phyloP scores from a whole-genome alignment of 2,113 vertebrate species.

The Poeciliopsis retropinna region DNA sequence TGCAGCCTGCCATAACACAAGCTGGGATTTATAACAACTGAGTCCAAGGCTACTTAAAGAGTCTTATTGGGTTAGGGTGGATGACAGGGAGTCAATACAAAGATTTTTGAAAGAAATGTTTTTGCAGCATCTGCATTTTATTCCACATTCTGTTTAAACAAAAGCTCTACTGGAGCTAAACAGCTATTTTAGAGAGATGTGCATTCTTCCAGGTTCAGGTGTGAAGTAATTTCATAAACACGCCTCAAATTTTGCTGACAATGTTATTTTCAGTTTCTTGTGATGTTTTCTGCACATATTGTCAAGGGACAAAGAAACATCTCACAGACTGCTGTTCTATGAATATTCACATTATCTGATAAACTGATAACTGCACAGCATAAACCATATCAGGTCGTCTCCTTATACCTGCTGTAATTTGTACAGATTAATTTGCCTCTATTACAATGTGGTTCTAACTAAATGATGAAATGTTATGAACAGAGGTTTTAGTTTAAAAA shows the following conservation, averaged over 20 bases:
- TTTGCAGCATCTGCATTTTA: background rate
- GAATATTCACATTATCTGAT: background rate
- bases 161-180: background rate
- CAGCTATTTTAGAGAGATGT: background rate
- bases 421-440: background rate
- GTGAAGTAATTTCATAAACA: too few relatives aligned
- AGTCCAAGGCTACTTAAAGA: background rate
- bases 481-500: background rate
- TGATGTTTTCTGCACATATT: background rate
- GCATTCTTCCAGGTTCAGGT: background rate
- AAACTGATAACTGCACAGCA: too few relatives aligned
- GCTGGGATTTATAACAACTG: conserved; percentile 5
- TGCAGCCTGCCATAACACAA: conserved; percentile 35
- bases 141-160: background rate
- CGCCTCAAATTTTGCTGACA: too few relatives aligned
- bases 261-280: background rate
- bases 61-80: conserved; percentile 2
- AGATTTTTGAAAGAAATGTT: background rate
- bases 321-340: background rate
- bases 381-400: background rate
- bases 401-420: background rate
- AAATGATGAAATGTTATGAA: too few relatives aligned
- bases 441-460: background rate
- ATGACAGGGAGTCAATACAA: background rate
- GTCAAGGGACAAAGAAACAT: background rate